Evolutionary conservation across 2,113 vertebrate species (phyloP).

Genomic region (Tylochromis polylepis): DNA sequence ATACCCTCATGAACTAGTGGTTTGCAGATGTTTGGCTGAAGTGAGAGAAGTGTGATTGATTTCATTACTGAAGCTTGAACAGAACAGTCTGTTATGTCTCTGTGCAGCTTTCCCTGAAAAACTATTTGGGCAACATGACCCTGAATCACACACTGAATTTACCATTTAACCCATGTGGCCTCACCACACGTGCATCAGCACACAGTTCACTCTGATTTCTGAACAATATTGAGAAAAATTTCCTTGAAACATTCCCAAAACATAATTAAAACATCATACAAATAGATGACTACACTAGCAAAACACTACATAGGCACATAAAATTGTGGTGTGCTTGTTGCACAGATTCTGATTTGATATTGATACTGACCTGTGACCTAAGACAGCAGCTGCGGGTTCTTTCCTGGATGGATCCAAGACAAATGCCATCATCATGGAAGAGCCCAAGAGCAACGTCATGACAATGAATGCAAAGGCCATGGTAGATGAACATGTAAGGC

Average conservation of each 20-base stretch:
- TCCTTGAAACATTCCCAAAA: neutral
- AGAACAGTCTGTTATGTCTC: conserved; percentile 6
- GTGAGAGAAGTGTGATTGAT: neutral
- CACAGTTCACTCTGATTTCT: neutral
- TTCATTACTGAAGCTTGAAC: neutral
- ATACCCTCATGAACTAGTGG: neutral
- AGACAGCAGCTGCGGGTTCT: neutral
- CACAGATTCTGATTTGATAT: neutral
- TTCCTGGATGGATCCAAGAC: conserved; percentile 50
- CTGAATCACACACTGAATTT: neutral
- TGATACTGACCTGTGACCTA: conserved; percentile 50
- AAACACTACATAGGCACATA: neutral
- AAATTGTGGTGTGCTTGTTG: neutral
- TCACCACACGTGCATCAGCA: neutral
- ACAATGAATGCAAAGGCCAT: conserved; percentile 45
- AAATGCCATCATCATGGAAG: conserved; percentile 40
- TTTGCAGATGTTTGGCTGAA: neutral
- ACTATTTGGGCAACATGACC: neutral
- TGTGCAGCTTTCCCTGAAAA: neutral
- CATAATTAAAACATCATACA: neutral
- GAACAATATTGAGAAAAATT: neutral
- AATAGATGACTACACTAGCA: neutral
- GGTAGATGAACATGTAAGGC: neutral
- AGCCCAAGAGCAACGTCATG: conserved; percentile 37
- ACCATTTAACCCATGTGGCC: neutral